A percentile compares a stretch with the other conserved stretches of the same genome.
Evolutionary conservation across 2,888 invertebrate genomes (phyloP).

Genomic region (Bursaphelenchus okinawaensis): DNA sequence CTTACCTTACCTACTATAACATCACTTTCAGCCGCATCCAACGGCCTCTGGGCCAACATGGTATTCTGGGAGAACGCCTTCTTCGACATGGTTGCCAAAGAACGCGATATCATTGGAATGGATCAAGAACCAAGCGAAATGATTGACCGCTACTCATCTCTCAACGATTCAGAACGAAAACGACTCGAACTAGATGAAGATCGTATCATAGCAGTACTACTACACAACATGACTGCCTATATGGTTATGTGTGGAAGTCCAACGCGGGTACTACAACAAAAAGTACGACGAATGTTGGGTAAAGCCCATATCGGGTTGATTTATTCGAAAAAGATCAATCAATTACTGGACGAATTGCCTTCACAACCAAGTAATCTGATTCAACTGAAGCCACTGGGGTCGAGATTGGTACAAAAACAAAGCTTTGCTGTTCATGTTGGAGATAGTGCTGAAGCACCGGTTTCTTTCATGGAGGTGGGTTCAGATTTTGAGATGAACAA

Average conservation of each 20-base stretch:
- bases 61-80: slow-evolving; percentile 99
- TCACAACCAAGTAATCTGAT: slow-evolving; percentile 93
- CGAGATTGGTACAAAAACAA: slow-evolving; percentile 87
- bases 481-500: too few relatives aligned
- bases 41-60: slow-evolving; percentile 87
- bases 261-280: slow-evolving; percentile 60
- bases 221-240: slow-evolving; percentile 92
- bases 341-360: slow-evolving; percentile 85
- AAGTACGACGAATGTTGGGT: slow-evolving; percentile 83
- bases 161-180: slow-evolving; percentile 65
- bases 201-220: slow-evolving; percentile 81
- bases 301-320: slow-evolving; percentile 96
- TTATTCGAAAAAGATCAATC: slow-evolving; percentile 94
- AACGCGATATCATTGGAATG: slow-evolving; percentile 97
- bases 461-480: slow-evolving; percentile 66
- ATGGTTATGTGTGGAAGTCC: slow-evolving; percentile 66
- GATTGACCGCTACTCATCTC: slow-evolving; percentile 53
- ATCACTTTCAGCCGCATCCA: slow-evolving; percentile 20
- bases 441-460: slow-evolving; percentile 77
- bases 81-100: slow-evolving; percentile 90
- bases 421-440: slow-evolving; percentile 96
- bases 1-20: neutral
- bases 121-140: slow-evolving; percentile 68
- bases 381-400: slow-evolving; percentile 88
- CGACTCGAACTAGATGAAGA: slow-evolving; percentile 96